Base-by-base conservation (phyloP, 30 jellyfish, hydroid and myxozoan genomes). In the Rhopilema esculentum region DNA sequence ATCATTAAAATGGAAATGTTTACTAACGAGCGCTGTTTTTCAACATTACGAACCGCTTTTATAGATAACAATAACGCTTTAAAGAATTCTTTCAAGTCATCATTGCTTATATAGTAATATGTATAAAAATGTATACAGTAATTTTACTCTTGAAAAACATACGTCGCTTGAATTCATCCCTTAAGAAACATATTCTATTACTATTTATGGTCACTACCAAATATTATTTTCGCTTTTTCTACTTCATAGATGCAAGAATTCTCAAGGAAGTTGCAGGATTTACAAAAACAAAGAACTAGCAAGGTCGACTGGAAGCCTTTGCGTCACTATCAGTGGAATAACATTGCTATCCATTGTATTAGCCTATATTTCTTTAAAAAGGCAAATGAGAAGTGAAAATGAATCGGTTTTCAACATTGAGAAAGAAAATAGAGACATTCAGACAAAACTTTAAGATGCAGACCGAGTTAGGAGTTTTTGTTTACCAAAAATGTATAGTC, bases 271-370 rank as follows among this genome's bases (percentile, higher is more conserved):
- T 28, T 88, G 97, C 26, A 28, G 73, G 28, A 27, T 88, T 0
- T 88, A 88, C 80, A 66, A 80, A 19, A 88, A 88, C 30, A 88
- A 64, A 71, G 28, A 61, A 40, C 86, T 88, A 15, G 87, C 91
- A 12, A 80, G 57, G 25, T 12, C 48, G 16, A 25, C 57, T 22
- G 97, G 91, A 4, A 16, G 61, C 0, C 40, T 71, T 19, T 0
- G 51, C 27, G 70, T 77, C 61, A 72, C 48, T 1, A 1, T 68
- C 20, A 77, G 69, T n/a, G 12, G 71, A n/a, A 19, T 77, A 0
- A 57, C 49, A 9, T 18, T 52, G 52, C 16, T 69, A 25, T 68
- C 22, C 27, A 77, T 49, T 22, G 28, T 82, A 1, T 27, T 88
- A 70, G 91, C 96, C 1, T 69, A 23, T 49, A 8, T 49, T 15